Conservation (phyloP, 2,888 invertebrate species). For the Drosophila siamana region DNA sequence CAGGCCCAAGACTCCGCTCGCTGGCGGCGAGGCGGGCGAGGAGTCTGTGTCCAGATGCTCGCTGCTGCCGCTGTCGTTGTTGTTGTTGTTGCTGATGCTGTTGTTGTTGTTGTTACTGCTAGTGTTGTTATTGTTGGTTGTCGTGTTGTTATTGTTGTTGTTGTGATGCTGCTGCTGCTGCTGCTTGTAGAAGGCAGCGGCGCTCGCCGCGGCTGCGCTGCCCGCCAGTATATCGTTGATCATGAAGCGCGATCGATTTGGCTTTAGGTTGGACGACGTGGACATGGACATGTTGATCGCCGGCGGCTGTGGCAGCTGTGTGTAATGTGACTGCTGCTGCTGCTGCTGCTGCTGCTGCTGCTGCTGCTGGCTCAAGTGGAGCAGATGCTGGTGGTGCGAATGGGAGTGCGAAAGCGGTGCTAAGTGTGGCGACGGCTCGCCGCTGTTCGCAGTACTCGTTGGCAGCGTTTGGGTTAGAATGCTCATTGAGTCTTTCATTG, state of each 20-base stretch:
- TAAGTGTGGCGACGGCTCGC: slow-evolving; percentile 60
- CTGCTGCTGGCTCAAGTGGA: slow-evolving; percentile 28
- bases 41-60: slow-evolving; percentile 51
- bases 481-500: slow-evolving; percentile 85
- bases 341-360: neutral
- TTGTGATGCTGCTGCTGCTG: slow-evolving; percentile 49
- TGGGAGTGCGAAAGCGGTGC: slow-evolving; percentile 9
- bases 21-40: slow-evolving; percentile 23
- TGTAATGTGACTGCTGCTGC: slow-evolving; percentile 23
- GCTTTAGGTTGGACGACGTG: slow-evolving; percentile 79
- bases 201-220: slow-evolving; percentile 82
- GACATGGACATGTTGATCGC: slow-evolving; percentile 68
- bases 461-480: slow-evolving; percentile 80
- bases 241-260: slow-evolving; percentile 84
- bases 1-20: slow-evolving; percentile 32
- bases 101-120: slow-evolving; percentile 47
- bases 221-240: slow-evolving; percentile 83
- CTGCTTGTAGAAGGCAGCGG: slow-evolving; percentile 81
- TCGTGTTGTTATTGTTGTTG: slow-evolving; percentile 56
- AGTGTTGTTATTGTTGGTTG: slow-evolving; percentile 39
- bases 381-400: slow-evolving; percentile 36
- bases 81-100: slow-evolving; percentile 37
- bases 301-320: slow-evolving; percentile 46
- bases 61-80: slow-evolving; percentile 24
- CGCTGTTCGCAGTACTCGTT: slow-evolving; percentile 57